Evolutionary conservation across 2,113 vertebrate genomes (phyloP).

Genomic region (Gracilinanus agilis): DNA sequence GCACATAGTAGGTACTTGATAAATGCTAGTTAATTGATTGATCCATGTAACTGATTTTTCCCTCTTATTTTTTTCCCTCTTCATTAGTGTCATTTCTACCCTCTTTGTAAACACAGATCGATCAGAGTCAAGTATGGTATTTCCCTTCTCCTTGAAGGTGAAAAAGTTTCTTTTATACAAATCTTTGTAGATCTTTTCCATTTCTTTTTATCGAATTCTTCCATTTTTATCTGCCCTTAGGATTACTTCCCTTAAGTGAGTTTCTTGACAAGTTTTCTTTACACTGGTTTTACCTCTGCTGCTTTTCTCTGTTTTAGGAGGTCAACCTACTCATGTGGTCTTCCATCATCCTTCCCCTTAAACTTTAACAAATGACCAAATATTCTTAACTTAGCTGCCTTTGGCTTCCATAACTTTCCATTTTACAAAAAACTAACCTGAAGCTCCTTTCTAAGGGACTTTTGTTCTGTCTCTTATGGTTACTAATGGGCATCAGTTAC

Average conservation of each 20-base stretch:
- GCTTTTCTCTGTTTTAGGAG: background rate
- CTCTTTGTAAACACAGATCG: too few relatives aligned
- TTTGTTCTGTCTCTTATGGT: background rate
- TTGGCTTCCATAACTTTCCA: background rate
- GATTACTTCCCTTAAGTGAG: background rate
- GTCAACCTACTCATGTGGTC: background rate
- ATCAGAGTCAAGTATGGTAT: too few relatives aligned
- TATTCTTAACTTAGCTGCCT: background rate
- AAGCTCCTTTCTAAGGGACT: background rate
- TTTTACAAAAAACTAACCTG: background rate
- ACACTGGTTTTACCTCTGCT: background rate
- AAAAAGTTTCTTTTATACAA: too few relatives aligned
- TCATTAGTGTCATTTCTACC: background rate
- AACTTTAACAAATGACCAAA: too few relatives aligned
- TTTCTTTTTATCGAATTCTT: background rate
- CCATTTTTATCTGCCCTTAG: background rate
- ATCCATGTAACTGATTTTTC: background rate
- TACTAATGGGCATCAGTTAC: background rate
- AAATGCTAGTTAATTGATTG: background rate
- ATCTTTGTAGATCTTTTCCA: too few relatives aligned
- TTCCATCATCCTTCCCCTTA: too few relatives aligned
- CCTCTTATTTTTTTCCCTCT: background rate
- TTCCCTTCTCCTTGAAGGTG: too few relatives aligned
- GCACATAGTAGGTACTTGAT: background rate
- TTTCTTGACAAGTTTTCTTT: background rate